Evolutionary conservation across 2,113 vertebrate species (phyloP).

Genomic region (Pluvialis apricaria): DNA sequence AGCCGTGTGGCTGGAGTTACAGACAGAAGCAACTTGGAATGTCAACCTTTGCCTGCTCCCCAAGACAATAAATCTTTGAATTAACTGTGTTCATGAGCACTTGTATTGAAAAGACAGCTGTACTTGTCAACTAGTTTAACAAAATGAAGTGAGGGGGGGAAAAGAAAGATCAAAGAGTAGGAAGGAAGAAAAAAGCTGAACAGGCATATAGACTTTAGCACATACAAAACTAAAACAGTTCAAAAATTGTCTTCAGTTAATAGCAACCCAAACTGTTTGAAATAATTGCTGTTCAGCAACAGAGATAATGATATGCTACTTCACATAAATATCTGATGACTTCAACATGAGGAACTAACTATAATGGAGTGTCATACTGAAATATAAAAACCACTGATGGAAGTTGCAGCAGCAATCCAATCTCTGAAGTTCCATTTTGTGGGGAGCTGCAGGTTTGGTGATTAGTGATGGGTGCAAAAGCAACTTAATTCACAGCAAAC

Average conservation of each 20-base stretch:
- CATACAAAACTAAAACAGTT: constrained; percentile 30
- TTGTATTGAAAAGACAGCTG: not conserved
- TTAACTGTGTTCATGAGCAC: not conserved
- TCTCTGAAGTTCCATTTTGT: not conserved
- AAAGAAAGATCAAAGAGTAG: not conserved
- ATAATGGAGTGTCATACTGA: constrained; percentile 40
- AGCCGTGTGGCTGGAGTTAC: not conserved
- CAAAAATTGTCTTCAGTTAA: constrained; percentile 20
- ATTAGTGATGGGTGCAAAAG: not conserved
- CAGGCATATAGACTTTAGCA: not conserved
- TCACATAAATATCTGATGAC: constrained; percentile 53
- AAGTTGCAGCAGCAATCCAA: not conserved
- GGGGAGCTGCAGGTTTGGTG: not conserved
- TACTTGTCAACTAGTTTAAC: not conserved
- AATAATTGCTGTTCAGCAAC: constrained; percentile 17
- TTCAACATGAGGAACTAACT: constrained; percentile 10
- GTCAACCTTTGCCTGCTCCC: not conserved
- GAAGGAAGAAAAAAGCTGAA: constrained; percentile 22
- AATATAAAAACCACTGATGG: constrained; percentile 19
- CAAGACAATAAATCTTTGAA: constrained; percentile 5
- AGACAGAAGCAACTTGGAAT: not conserved
- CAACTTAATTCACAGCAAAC: not conserved
- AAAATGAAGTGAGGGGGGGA: not conserved
- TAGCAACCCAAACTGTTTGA: constrained; percentile 21
- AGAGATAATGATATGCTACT: constrained; percentile 21